A percentile compares a stretch with the other conserved stretches of the same genome.
Evolutionary conservation across 2,888 invertebrate genomes (phyloP).

Genomic region (Drosophila maculinotata): DNA sequence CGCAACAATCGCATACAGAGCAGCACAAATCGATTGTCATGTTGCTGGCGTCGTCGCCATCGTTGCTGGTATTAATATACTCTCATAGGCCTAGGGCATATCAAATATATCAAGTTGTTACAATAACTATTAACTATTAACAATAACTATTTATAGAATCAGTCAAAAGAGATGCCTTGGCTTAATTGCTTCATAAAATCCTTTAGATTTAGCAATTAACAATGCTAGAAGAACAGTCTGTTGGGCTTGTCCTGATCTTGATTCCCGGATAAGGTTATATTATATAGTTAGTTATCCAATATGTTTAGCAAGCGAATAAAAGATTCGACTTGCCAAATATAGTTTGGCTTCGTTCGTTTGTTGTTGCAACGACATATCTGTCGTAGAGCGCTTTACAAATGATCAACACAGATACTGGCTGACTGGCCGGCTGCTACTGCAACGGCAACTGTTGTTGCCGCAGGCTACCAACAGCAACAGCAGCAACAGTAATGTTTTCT

Average conservation of each 20-base stretch:
- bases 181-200: too few relatives aligned
- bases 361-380: conserved; percentile 65
- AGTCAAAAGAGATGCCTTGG: background rate
- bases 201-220: too few relatives aligned
- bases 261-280: conserved; percentile 23
- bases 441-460: conserved; percentile 49
- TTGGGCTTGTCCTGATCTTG: conserved; percentile 4
- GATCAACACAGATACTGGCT: conserved; percentile 74
- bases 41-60: conserved; percentile 52
- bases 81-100: conserved; percentile 16
- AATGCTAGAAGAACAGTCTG: background rate
- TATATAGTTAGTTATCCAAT: conserved; percentile 19
- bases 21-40: conserved; percentile 77
- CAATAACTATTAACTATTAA: too few relatives aligned
- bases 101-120: background rate
- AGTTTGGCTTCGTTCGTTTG: conserved; percentile 39
- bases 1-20: conserved; percentile 68
- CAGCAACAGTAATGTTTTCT: conserved; percentile 45
- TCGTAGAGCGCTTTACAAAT: conserved; percentile 73
- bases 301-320: conserved; percentile 41
- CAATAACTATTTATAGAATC: too few relatives aligned
- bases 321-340: conserved; percentile 55
- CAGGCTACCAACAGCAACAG: conserved; percentile 37
- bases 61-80: conserved; percentile 41
- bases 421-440: conserved; percentile 70